Percentiles rank a stretch among this genome's conserved stretches.
These are phyloP conservation scores for Aleiodes alternator DNA, from an alignment of 2,888 invertebrate species.

Conservation along the genomic window DNA sequence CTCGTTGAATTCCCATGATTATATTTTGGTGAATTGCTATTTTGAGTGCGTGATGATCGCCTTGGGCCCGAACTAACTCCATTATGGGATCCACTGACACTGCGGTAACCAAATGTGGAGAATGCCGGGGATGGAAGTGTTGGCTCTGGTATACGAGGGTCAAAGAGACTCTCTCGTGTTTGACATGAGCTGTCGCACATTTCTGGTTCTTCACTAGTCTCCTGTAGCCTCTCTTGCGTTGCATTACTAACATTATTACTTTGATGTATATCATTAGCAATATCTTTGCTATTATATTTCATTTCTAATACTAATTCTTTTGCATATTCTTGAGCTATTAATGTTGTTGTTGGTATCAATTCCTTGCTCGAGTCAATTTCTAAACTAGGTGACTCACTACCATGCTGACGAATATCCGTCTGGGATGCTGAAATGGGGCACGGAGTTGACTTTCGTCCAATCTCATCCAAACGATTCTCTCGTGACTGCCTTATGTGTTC, in stretches of 20 bases:
- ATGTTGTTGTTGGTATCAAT: slow-evolving; percentile 60
- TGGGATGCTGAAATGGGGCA: slow-evolving; percentile 66
- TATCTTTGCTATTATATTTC: slow-evolving; percentile 62
- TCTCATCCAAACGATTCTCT: slow-evolving; percentile 85
- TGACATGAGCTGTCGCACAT: slow-evolving; percentile 88
- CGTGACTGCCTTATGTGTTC: slow-evolving; percentile 87
- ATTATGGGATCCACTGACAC: slow-evolving; percentile 58
- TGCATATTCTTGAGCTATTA: slow-evolving; percentile 55
- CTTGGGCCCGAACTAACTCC: slow-evolving; percentile 46
- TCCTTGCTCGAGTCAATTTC: slow-evolving; percentile 69
- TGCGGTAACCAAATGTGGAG: slow-evolving; percentile 78
- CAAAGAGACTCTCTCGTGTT: slow-evolving; percentile 87
- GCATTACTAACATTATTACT: slow-evolving; percentile 74
- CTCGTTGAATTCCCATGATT: slow-evolving; percentile 48
- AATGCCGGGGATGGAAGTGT: slow-evolving; percentile 72
- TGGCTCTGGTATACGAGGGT: slow-evolving; percentile 71
- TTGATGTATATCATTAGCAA: slow-evolving; percentile 70
- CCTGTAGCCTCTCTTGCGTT: slow-evolving; percentile 72
- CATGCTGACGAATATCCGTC: slow-evolving; percentile 65
- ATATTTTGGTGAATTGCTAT: slow-evolving; percentile 41
- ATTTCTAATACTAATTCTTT: slow-evolving; percentile 65
- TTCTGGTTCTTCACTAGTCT: slow-evolving; percentile 76
- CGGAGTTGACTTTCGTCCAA: slow-evolving; percentile 76
- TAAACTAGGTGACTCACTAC: slow-evolving; percentile 70
- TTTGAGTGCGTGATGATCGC: slow-evolving; percentile 47